These are phyloP conservation scores for Meiosimyza platycephala DNA, from an alignment of 2,888 invertebrate species.

Conservation along the genomic window DNA sequence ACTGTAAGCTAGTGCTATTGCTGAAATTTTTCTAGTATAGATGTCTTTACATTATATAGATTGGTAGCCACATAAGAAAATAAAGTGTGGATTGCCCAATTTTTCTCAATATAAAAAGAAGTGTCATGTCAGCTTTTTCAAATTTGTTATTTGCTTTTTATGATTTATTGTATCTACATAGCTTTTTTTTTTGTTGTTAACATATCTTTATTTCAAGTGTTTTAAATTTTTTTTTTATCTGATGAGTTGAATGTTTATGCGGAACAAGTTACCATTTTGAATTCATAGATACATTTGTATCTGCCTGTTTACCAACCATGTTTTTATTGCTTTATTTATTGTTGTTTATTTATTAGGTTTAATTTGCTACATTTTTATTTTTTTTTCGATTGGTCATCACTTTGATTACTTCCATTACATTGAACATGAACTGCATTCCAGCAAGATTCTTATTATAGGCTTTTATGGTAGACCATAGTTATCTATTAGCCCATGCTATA, in stretches of 20 bases:
- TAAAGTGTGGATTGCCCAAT: too few relatives aligned
- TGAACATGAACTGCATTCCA: not conserved
- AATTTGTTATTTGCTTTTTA: too few relatives aligned
- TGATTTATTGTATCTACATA: too few relatives aligned
- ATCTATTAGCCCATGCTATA: not conserved
- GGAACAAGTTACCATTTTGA: slow-evolving; percentile 16
- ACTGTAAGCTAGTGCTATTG: too few relatives aligned
- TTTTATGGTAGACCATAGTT: too few relatives aligned
- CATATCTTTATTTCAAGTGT: not conserved
- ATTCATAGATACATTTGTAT: slow-evolving; percentile 11
- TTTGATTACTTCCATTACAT: not conserved
- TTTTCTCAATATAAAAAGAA: too few relatives aligned
- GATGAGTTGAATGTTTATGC: slow-evolving; percentile 5
- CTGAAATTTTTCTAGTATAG: too few relatives aligned
- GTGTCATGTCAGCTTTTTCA: too few relatives aligned
- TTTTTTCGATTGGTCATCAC: not conserved
- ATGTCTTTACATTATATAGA: too few relatives aligned
- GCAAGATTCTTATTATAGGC: too few relatives aligned
- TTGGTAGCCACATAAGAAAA: too few relatives aligned
- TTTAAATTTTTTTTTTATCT: not conserved
- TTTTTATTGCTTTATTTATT: not conserved
- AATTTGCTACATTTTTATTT: not conserved
- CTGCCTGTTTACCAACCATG: not conserved
- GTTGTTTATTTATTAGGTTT: not conserved
- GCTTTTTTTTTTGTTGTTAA: too few relatives aligned